Conservation (phyloP, 1,140 invertebrate genomes). For the Atopsyche davidsoni region DNA sequence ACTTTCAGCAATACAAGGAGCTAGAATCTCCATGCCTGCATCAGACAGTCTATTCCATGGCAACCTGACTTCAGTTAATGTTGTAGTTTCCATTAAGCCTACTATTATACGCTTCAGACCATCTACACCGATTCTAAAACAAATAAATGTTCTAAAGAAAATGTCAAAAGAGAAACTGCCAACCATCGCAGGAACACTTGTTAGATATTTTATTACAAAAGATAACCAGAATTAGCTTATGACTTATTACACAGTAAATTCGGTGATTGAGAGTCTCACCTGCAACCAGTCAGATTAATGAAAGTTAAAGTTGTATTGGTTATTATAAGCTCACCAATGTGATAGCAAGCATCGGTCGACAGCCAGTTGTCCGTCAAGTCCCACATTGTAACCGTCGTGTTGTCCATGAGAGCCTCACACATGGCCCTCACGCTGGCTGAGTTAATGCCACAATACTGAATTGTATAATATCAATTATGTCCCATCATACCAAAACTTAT, state of each 20-base stretch:
- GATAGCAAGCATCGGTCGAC: conserved; percentile 39
- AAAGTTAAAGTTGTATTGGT: conserved; percentile 35
- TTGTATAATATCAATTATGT: neutral
- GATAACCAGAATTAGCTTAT: neutral
- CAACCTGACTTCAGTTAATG: conserved; percentile 40
- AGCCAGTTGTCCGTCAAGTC: conserved; percentile 45
- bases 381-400: conserved; percentile 37
- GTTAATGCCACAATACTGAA: conserved; percentile 42
- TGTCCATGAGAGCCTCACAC: conserved; percentile 36
- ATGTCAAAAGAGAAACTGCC: too few species aligned
- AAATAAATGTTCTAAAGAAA: too few species aligned
- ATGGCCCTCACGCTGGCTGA: conserved; percentile 38
- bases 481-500: neutral
- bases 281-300: conserved; percentile 42
- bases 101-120: conserved; percentile 36
- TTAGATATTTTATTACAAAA: neutral
- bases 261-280: too few species aligned
- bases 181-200: too few species aligned
- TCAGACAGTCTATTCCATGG: conserved; percentile 41
- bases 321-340: conserved; percentile 40
- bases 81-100: conserved; percentile 31
- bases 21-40: conserved; percentile 36
- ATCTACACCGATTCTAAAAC: conserved; percentile 35
- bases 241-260: too few species aligned
- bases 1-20: conserved; percentile 28